These are phyloP conservation scores for Ophioninae sp. DNA, from an alignment of 2,888 invertebrate genomes.

Conservation along the genomic window DNA sequence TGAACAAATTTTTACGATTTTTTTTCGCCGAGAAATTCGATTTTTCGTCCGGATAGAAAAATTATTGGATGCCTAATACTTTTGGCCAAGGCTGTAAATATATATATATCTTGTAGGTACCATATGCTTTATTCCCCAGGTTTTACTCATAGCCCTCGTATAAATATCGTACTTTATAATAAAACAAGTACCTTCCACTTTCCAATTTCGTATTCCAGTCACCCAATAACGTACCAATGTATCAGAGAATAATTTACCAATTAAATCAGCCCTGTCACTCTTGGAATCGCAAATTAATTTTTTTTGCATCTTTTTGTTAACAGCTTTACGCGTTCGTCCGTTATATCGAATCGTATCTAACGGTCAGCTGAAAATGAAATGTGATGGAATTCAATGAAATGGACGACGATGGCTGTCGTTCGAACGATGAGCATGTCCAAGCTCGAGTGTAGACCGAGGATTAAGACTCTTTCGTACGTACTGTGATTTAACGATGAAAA, in stretches of 20 bases:
- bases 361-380: constrained; percentile 11
- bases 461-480: constrained; percentile 10
- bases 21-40: no score
- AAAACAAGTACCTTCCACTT: constrained; percentile 15
- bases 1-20: no score
- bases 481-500: constrained; percentile 5
- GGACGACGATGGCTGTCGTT: constrained; percentile 27
- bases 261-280: constrained; percentile 36
- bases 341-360: not conserved
- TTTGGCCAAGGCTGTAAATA: no score
- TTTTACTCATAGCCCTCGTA: constrained; percentile 13
- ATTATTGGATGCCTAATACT: no score
- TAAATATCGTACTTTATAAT: constrained; percentile 1
- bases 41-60: no score
- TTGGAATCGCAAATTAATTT: constrained; percentile 23
- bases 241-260: constrained; percentile 47
- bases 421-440: constrained; percentile 3
- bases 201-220: constrained; percentile 16
- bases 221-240: constrained; percentile 48
- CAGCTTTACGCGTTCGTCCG: not conserved
- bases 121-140: constrained; percentile 19
- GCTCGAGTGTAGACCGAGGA: constrained; percentile 5
- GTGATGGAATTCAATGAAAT: constrained; percentile 42
- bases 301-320: not conserved
- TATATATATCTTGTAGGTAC: constrained; percentile 7